Conservation (phyloP, 2,888 invertebrate genomes). For the Kuschelorhynchus macadamiae region DNA sequence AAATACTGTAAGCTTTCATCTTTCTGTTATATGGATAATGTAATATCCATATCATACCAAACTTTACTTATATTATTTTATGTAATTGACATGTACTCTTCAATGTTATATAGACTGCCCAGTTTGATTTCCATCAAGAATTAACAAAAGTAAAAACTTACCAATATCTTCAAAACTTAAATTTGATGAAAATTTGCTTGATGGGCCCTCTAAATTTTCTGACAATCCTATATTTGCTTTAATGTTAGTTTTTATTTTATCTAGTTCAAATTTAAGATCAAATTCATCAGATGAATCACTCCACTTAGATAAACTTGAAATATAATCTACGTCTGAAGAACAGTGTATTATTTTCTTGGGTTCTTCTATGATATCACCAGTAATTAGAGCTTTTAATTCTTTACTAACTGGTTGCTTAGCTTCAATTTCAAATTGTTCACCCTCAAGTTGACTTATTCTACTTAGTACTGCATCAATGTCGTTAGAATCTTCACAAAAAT, state of each 20-base stretch:
- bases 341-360: background rate
- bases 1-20: too few species aligned
- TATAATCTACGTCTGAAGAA: background rate
- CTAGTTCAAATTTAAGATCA: background rate
- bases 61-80: too few species aligned
- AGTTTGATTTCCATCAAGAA: too few species aligned
- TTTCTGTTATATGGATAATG: too few species aligned
- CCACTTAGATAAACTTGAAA: background rate
- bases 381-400: constrained; percentile 24
- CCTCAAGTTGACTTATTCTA: constrained; percentile 30
- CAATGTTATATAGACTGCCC: too few species aligned
- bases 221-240: background rate
- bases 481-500: constrained; percentile 43
- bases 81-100: too few species aligned
- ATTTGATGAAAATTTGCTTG: background rate
- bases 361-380: constrained; percentile 17
- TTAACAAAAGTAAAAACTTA: too few species aligned
- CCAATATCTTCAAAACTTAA: constrained; percentile 11
- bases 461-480: constrained; percentile 29
- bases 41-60: background rate
- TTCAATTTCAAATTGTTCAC: constrained; percentile 14
- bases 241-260: constrained; percentile 9
- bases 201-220: background rate
- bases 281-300: constrained; percentile 7
- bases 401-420: constrained; percentile 17